Evolutionary conservation across 2,797 vertebrate species (phyloP), one percentile per base, ranked within the genome.

Genomic region (Tragelaphus eurycerus): DNA sequence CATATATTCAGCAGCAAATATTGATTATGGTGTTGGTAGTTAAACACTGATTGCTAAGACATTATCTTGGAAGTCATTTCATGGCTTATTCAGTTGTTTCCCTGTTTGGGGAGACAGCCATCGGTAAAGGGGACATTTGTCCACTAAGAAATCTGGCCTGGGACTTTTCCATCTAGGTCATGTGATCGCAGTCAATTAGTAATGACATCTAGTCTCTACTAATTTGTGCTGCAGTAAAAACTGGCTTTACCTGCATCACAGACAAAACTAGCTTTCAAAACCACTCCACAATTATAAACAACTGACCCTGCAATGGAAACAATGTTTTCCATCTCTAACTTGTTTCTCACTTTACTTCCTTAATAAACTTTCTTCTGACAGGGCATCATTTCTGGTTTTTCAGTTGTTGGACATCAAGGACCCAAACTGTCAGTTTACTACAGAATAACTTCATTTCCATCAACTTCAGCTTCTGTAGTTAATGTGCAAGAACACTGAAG

Each of bases 401-500:
- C 85, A 87, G 76, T 50, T 88, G 29, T 34, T 95, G 86, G 59
- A 52, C 86, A 90, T 92, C 15, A 81, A 93, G 60, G 81, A 59
- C 76, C 84, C 92, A 98, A 94, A 97, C 34, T 89, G 95, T 81
- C 93, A 96, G 88, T 54, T 97, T 93, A 84, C 62, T 2, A 0
- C 85, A 97, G 86, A 91, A 93, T 29, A 92, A 89, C 60, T 43
- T 46, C 79, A 95, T 96, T 96, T 89, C 94, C 34, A 94, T 86
- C 86, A 82, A 86, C 82, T 92, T 95, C 54, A 90, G 48, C 43
- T 86, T 54, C 57, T 60, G 81, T 93, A 0, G 0, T 92, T 97
- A 95, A 71, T 91, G 86, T 60, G 38, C 74, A 97, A 92, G 95
- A 96, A 74, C 50, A 95, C 55, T 62, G 48, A 46, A 95, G 92